These are phyloP conservation scores for Muraenolepis orangiensis DNA, from an alignment of 2,797 vertebrate species.

Conservation along the genomic window DNA sequence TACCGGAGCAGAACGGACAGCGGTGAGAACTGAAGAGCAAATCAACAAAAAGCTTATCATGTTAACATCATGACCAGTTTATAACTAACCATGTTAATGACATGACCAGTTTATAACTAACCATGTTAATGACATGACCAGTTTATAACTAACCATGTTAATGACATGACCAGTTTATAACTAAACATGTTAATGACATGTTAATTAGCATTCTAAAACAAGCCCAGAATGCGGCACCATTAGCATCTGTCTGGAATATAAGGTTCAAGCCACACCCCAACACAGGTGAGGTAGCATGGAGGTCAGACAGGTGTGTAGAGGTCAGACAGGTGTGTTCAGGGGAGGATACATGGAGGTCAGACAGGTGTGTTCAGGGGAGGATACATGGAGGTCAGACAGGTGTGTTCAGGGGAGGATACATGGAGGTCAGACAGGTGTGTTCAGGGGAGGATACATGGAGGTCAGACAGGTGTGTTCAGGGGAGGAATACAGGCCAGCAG, in stretches of 20 bases:
- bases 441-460: too few species aligned
- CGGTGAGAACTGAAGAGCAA: slow-evolving; percentile 1
- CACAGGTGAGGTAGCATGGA: too few species aligned
- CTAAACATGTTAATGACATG: neutral
- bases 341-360: too few species aligned
- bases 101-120: neutral
- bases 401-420: too few species aligned
- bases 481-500: too few species aligned
- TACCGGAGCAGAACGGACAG: neutral
- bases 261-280: too few species aligned
- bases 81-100: neutral
- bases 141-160: neutral
- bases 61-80: neutral
- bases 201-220: neutral
- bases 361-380: too few species aligned
- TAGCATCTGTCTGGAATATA: neutral
- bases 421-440: too few species aligned
- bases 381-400: too few species aligned
- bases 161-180: neutral
- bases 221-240: neutral
- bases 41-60: neutral
- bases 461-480: too few species aligned
- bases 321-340: too few species aligned
- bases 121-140: neutral
- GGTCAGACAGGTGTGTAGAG: too few species aligned